Evolutionary conservation across 2,888 invertebrate genomes (phyloP).

Genomic region (Lycia hirtaria): DNA sequence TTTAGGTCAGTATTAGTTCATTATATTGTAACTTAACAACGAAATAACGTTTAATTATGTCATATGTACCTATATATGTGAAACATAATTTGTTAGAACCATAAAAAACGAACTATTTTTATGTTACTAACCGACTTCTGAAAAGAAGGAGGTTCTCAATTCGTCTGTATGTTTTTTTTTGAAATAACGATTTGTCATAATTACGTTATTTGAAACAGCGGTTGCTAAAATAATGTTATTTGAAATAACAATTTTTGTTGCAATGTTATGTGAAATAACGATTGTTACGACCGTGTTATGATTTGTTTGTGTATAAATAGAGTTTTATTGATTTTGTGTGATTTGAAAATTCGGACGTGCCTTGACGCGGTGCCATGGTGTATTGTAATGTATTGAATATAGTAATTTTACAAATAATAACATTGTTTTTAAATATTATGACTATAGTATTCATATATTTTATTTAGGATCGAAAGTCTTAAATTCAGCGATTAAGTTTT

Average conservation of each 20-base stretch:
- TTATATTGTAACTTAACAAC: slow-evolving; percentile 29
- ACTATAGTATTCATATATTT: too few species aligned
- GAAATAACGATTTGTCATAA: too few species aligned
- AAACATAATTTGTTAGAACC: neutral
- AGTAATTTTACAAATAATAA: slow-evolving; percentile 42
- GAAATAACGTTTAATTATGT: slow-evolving; percentile 27
- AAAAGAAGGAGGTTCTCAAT: too few species aligned
- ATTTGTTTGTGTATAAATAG: slow-evolving; percentile 54
- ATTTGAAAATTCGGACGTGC: slow-evolving; percentile 60
- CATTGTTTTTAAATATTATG: too few species aligned
- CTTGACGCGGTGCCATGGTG: slow-evolving; percentile 77
- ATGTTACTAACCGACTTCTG: too few species aligned
- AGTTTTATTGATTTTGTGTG: slow-evolving; percentile 53
- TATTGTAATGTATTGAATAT: slow-evolving; percentile 69
- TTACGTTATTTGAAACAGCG: neutral
- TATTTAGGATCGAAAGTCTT: too few species aligned
- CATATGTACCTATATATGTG: neutral
- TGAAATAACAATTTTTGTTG: neutral
- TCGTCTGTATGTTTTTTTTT: too few species aligned
- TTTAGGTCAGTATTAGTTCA: slow-evolving; percentile 48
- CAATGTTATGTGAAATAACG: slow-evolving; percentile 22
- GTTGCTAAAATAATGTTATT: neutral
- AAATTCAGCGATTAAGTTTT: too few species aligned
- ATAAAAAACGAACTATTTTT: neutral
- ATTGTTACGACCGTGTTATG: slow-evolving; percentile 7